phyloP scores from a whole-genome alignment of 2,888 invertebrate species.

The Chironomus riparius region DNA sequence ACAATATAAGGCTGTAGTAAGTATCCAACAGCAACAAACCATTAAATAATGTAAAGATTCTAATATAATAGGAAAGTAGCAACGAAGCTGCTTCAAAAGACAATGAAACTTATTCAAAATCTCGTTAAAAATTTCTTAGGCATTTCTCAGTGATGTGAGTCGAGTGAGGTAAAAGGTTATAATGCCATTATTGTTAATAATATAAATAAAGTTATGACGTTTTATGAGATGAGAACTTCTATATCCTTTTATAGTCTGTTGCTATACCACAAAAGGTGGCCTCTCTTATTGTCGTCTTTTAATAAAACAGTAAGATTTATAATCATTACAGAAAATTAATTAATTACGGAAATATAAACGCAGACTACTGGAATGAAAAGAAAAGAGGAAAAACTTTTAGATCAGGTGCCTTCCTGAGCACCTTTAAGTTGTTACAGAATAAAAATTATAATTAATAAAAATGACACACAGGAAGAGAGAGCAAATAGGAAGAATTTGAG shows the following conservation, averaged over 20 bases:
- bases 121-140: neutral
- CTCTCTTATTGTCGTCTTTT: neutral
- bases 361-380: neutral
- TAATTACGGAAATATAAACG: constrained; percentile 12
- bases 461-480: neutral
- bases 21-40: constrained; percentile 24
- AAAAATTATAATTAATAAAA: constrained; percentile 22
- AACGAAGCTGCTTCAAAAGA: neutral
- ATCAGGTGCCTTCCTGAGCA: constrained; percentile 12
- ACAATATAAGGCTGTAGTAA: neutral
- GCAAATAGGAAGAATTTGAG: too few species aligned
- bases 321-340: constrained; percentile 25
- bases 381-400: neutral
- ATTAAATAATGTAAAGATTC: constrained; percentile 25
- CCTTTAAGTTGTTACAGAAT: neutral
- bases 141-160: neutral
- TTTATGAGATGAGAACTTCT: too few species aligned
- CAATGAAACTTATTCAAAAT: neutral
- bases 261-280: neutral
- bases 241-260: neutral
- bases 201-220: too few species aligned
- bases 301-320: constrained; percentile 18
- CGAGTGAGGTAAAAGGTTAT: neutral
- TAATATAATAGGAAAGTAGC: neutral
- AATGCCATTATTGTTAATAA: neutral